Evolutionary conservation across 2,113 vertebrate genomes (phyloP), one percentile per base, ranked within the genome.

Genomic region (Chionis minor): DNA sequence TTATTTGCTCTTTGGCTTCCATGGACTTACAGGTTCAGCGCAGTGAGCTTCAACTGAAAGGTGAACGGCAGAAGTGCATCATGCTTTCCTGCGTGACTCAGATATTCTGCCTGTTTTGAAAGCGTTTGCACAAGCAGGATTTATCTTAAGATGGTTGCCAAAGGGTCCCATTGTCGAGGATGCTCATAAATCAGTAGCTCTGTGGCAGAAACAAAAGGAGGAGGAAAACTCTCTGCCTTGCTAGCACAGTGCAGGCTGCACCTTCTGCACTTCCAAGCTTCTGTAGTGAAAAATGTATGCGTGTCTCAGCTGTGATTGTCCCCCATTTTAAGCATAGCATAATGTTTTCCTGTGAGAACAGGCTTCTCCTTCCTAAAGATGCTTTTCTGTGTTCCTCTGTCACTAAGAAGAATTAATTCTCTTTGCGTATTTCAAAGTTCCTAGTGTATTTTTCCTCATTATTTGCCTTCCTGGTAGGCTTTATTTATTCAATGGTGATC

Each of bases 31-130:
- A 65, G 51, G 26, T 84, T 67, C 38, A 88, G 71, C 66, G 74
- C 81, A 59, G 35, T 10, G 78, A 62, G 55, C 80, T 83, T 89
- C 10, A 54, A 16, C 33, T 47, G 55, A 62, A 94, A 67, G 88
- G 80, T 96, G 91, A 92, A 42, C 59, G 1, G 1, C 40, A 71
- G 78, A 74, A 88, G 69, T 73, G 55, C 71, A 88, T 93, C 66
- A 19, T 45, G 45, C 52, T 88, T 96, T 97, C 74, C 94, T 97
- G 90, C 4, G 2, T 95, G 94, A 96, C 82, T 97, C 95, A 86
- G 79, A 94, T 81, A 33, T 75, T 94, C 92, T 94, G 93, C 32
- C 65, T 87, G 49, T 92, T 96, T 86, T 90, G 67, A 75, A 92
- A 95, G 70, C 45, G 59, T 96, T 96, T 96, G 87, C 49, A 81